These are phyloP conservation scores for Xanthorhoe spadicearia DNA, from an alignment of 2,888 invertebrate genomes.

Conservation along the genomic window DNA sequence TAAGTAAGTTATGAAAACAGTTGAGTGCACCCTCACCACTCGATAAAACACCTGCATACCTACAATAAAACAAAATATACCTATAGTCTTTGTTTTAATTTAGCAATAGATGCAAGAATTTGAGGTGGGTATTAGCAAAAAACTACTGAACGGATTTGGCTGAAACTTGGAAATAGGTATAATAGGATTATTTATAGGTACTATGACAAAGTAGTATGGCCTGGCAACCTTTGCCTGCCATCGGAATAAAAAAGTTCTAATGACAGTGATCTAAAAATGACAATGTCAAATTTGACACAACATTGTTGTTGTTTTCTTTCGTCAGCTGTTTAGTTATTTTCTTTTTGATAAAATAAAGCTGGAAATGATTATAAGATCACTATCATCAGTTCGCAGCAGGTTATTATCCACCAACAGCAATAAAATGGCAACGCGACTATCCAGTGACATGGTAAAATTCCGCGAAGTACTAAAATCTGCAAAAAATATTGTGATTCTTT, in stretches of 20 bases:
- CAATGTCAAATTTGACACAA: background rate
- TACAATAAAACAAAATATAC: background rate
- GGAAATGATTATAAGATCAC: slow-evolving; percentile 56
- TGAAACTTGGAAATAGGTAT: background rate
- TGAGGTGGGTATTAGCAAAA: no score
- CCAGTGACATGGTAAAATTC: slow-evolving; percentile 80
- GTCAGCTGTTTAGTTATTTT: background rate
- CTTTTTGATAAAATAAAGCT: background rate
- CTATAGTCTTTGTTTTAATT: background rate
- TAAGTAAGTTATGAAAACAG: background rate
- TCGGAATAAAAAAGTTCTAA: background rate
- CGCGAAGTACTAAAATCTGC: slow-evolving; percentile 84
- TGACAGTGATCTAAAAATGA: background rate
- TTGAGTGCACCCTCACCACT: background rate
- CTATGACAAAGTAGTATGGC: no score
- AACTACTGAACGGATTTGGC: no score
- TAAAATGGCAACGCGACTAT: slow-evolving; percentile 48
- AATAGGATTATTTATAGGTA: no score
- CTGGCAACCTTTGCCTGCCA: background rate
- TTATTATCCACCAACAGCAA: slow-evolving; percentile 24
- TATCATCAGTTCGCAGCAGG: slow-evolving; percentile 43
- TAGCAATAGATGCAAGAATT: no score
- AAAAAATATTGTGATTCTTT: slow-evolving; percentile 87
- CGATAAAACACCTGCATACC: background rate
- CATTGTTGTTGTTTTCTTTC: background rate